These are phyloP conservation scores for Sussaba pulchella DNA, from an alignment of 2,888 invertebrate genomes.

Conservation along the genomic window DNA sequence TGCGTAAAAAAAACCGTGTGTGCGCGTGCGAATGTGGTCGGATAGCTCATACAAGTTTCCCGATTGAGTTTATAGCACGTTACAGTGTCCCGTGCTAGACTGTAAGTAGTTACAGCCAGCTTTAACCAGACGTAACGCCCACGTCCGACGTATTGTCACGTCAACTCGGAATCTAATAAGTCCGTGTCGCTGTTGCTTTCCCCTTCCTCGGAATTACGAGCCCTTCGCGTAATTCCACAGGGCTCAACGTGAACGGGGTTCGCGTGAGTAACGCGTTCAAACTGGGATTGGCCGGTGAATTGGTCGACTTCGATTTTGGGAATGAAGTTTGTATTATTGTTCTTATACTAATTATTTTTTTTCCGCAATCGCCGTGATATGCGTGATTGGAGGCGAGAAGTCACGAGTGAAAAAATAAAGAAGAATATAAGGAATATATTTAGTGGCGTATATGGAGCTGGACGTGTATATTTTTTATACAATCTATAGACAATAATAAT, in stretches of 20 bases:
- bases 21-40: neutral
- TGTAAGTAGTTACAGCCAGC: neutral
- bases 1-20: neutral
- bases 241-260: neutral
- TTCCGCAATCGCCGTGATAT: too few relatives aligned
- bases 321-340: too few relatives aligned
- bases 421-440: too few relatives aligned
- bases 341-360: too few relatives aligned
- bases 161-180: constrained; percentile 41
- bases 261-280: constrained; percentile 10
- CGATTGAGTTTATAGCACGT: neutral
- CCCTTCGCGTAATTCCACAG: neutral
- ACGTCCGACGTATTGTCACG: constrained; percentile 41
- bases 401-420: too few relatives aligned
- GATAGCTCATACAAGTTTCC: neutral
- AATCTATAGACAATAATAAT: too few relatives aligned
- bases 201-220: neutral
- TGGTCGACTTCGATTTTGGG: too few relatives aligned
- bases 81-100: neutral
- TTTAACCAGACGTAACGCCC: neutral
- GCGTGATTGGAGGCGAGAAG: too few relatives aligned
- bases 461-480: too few relatives aligned
- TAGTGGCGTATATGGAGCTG: too few relatives aligned
- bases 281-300: neutral
- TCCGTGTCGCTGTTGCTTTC: constrained; percentile 4